A percentile compares a stretch with the other conserved stretches of the same genome.
These are phyloP conservation scores for Sinodicranocentrus sp. DNA, from an alignment of 2,888 invertebrate genomes.

Conservation along the genomic window DNA sequence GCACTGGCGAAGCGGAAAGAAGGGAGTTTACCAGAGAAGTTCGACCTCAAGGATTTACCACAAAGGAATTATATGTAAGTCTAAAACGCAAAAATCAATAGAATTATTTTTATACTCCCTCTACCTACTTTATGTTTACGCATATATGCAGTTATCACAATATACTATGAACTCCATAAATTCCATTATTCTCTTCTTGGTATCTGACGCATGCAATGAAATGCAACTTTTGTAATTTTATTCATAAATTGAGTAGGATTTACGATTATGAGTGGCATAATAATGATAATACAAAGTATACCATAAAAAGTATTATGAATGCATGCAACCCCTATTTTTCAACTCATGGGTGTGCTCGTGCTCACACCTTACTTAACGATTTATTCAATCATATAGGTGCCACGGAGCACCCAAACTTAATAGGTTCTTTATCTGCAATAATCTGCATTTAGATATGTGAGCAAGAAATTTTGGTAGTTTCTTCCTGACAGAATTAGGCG, in stretches of 20 bases:
- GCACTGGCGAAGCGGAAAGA: slow-evolving; percentile 15
- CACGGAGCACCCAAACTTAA: not conserved
- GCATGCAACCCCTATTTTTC: not conserved
- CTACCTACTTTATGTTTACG: not conserved
- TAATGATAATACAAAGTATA: not conserved
- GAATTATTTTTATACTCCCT: not conserved
- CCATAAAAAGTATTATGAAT: not conserved
- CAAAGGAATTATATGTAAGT: not conserved
- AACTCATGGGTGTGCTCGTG: not conserved
- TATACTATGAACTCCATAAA: not conserved
- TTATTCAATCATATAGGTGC: not conserved
- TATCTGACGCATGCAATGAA: not conserved
- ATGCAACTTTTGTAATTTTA: not conserved
- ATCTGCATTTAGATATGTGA: not conserved
- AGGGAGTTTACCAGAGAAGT: slow-evolving; percentile 19
- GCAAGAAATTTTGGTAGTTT: not conserved
- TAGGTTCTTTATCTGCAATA: not conserved
- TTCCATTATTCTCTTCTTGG: not conserved
- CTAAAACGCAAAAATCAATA: too few species aligned
- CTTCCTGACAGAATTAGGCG: not conserved
- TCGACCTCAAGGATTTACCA: not conserved
- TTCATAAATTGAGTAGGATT: not conserved
- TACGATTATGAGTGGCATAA: not conserved
- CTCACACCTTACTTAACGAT: too few species aligned
- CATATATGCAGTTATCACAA: not conserved